Evolutionary conservation across 1,140 invertebrate genomes (phyloP), one percentile per base, ranked within the genome.

Genomic region (Nasonia longicornis): DNA sequence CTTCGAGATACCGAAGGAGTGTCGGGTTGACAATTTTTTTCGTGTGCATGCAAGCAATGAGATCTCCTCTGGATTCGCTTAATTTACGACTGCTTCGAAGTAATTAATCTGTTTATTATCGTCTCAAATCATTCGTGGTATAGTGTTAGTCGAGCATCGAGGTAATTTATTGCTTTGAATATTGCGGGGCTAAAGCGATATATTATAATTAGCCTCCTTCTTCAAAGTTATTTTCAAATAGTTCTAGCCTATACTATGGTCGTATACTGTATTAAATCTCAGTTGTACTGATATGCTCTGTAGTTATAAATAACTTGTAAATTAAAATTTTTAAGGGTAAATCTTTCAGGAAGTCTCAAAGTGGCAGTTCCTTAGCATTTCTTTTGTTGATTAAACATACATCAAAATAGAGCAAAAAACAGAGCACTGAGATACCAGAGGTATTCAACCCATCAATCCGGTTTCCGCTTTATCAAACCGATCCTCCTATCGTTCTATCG

Each of bases 51-150:
- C 1, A 0, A 58, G 52, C 16, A n/a, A 2, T 6, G 52, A 52
- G 48, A 16, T 7, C 10, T 10, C 20, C 31, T 26, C 10, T 26
- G 31, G 8, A 42, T 48, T 45, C 16, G 2, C n/a, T 2, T 73
- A 73, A 73, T 73, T 73, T 73, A 73, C n/a, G 10, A 16, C 71
- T 26, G 71, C 71, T 45, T 26, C 20, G 42, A n/a, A 72, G 38
- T 38, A 45, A 48, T 73, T 73, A 73, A 45, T 73, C 31, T 14
- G 31, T 70, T 73, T 73, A 48, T 73, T 73, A 52, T 48, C 71
- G 38, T 26, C 42, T 73, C n/a, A 73, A 73, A 73, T 45, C 71
- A 48, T 26, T n/a, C 29, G 26, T 7, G 52, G 64, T 22, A 2
- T 26, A 66, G 20, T 66, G 64, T 26, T 29, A 12, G 22, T 6